These are phyloP conservation scores for Columba guinea DNA, from an alignment of 2,797 vertebrate genomes.

Conservation along the genomic window DNA sequence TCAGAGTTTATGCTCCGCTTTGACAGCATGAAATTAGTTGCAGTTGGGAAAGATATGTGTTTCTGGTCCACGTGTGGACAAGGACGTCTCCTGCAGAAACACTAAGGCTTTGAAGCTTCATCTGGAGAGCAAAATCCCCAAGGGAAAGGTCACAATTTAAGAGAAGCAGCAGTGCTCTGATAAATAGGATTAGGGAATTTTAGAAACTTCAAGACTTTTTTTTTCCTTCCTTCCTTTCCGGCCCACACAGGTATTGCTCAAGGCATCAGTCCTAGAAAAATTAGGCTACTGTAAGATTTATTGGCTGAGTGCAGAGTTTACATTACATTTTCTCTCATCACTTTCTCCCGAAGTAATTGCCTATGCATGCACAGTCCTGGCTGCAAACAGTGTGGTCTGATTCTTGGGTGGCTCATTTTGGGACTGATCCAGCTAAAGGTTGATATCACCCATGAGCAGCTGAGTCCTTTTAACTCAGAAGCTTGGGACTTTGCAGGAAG, in stretches of 20 bases:
- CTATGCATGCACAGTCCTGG: slow-evolving; percentile 62
- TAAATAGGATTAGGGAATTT: slow-evolving; percentile 67
- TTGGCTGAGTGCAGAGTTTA: slow-evolving; percentile 67
- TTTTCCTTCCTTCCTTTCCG: slow-evolving; percentile 59
- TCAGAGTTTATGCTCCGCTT: neutral
- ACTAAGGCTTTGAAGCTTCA: slow-evolving; percentile 47
- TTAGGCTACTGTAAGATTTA: slow-evolving; percentile 72
- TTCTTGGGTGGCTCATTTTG: slow-evolving; percentile 64
- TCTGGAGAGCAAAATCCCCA: slow-evolving; percentile 34
- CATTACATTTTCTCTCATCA: slow-evolving; percentile 70
- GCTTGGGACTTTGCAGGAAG: slow-evolving; percentile 13
- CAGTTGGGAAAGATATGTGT: neutral
- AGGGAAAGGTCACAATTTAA: slow-evolving; percentile 50
- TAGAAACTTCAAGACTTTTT: slow-evolving; percentile 34
- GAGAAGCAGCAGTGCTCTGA: slow-evolving; percentile 32
- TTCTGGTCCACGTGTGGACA: neutral
- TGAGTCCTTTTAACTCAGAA: slow-evolving; percentile 44
- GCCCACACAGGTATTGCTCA: slow-evolving; percentile 67
- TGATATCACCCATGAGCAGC: slow-evolving; percentile 55
- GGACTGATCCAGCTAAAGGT: slow-evolving; percentile 36
- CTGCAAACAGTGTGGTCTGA: slow-evolving; percentile 66
- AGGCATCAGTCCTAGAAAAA: slow-evolving; percentile 67
- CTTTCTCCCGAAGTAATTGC: slow-evolving; percentile 62
- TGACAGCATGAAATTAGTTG: slow-evolving; percentile 23
- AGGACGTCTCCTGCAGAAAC: neutral